Evolutionary conservation across 2,113 vertebrate species (phyloP), one percentile per base, ranked within the genome.

Genomic region (Hypomesus transpacificus): DNA sequence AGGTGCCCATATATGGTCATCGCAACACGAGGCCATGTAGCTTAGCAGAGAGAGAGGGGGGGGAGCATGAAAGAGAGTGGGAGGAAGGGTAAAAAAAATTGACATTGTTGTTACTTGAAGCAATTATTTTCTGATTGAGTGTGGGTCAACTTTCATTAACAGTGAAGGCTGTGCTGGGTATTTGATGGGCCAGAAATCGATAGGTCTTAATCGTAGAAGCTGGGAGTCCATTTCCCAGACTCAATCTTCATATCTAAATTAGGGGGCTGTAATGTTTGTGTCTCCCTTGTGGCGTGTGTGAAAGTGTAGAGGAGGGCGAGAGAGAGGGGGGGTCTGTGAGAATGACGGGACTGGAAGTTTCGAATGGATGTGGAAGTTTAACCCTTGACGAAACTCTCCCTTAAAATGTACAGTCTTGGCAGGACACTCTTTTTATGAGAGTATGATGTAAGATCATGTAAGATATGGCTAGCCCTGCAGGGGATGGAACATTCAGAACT

Each of bases 1-100:
- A 96, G 92, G 89, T 90, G 86, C 62, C 97, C 97, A 90, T 97
- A 95, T 97, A 97, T 95, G 97, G 97, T 90, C 90, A 92, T 89
- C 73, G 6, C 85, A 87, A 86, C 91, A 91, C 74, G 83, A 85
- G 87, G 89, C 86, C 70, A 76, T 20, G 20, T 39, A 18, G 34
- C 73, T 84, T 28, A 18, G 64, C 59, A 63, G 51, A 59, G 72
- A 66, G 80, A 14, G 22, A 20, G 11, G 14, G 31, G 56, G 60
- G 22, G 52, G 66, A 31, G 52, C 58, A 64, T 50, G 61, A 34
- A 53, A 75, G 54, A 77, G 70, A 77, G 50, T 53, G 0, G 18
- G 62, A 62, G 60, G 31, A 62, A 34, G 31, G 31, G 9, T 6
- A 7, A 56, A 54, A 56, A 56, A 56, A 72, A 80, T 66, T 51